These are phyloP conservation scores for Diogma glabrata DNA, from an alignment of 2,888 invertebrate genomes.

Conservation along the genomic window DNA sequence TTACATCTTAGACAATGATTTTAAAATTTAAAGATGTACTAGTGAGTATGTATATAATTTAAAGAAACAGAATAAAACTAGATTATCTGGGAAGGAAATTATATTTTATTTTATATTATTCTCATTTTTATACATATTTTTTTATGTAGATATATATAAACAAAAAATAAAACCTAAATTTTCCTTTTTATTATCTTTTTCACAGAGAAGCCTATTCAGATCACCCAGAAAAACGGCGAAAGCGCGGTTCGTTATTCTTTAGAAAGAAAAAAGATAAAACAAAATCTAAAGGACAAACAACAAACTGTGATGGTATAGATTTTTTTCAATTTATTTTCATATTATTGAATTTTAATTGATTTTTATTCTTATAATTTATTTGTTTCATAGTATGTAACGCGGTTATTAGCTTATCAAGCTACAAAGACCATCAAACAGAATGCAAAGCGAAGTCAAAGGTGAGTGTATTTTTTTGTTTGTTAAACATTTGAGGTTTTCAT, in stretches of 20 bases:
- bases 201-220: slow-evolving; percentile 38
- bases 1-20: too few species aligned
- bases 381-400: slow-evolving; percentile 62
- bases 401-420: slow-evolving; percentile 75
- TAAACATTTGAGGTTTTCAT: not conserved
- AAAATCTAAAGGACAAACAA: slow-evolving; percentile 32
- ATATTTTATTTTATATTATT: too few species aligned
- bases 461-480: slow-evolving; percentile 4
- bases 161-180: too few species aligned
- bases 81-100: too few species aligned
- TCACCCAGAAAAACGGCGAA: slow-evolving; percentile 73
- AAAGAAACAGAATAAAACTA: too few species aligned
- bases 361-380: not conserved
- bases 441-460: slow-evolving; percentile 43
- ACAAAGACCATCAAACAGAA: slow-evolving; percentile 78
- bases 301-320: slow-evolving; percentile 27
- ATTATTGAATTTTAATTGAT: not conserved
- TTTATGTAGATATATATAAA: too few species aligned
- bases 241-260: slow-evolving; percentile 82
- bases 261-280: slow-evolving; percentile 71
- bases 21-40: too few species aligned
- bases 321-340: not conserved
- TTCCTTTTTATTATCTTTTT: too few species aligned
- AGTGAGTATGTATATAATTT: too few species aligned
- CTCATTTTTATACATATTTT: too few species aligned